These are phyloP conservation scores for Petaurus breviceps DNA, from an alignment of 2,113 vertebrate species.

Conservation along the genomic window DNA sequence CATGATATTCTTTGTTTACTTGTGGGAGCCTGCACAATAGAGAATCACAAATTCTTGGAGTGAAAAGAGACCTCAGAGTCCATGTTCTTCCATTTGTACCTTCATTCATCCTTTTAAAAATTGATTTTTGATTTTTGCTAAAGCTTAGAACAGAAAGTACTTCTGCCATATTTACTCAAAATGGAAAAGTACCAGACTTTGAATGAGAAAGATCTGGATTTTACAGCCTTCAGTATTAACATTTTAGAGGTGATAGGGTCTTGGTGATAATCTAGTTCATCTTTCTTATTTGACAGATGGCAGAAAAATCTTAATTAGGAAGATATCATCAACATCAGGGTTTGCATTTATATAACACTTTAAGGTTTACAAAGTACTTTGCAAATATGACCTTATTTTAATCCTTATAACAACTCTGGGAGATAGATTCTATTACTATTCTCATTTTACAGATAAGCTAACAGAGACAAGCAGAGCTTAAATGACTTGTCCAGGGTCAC, in stretches of 20 bases:
- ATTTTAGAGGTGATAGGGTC: not conserved
- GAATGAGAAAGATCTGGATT: not conserved
- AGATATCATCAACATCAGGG: not conserved
- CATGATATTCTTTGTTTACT: not conserved
- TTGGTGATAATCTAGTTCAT: not conserved
- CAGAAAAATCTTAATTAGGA: not conserved
- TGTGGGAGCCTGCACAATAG: not conserved
- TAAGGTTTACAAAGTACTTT: not conserved
- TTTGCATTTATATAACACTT: not conserved
- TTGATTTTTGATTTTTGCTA: not conserved
- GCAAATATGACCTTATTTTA: not conserved
- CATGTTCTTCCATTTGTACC: not conserved
- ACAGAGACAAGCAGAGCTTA: no score
- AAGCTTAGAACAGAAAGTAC: not conserved
- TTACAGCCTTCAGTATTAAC: not conserved
- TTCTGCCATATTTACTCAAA: not conserved
- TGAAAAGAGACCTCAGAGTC: not conserved
- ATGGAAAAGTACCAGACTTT: not conserved
- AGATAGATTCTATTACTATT: not conserved
- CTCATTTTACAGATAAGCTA: not conserved
- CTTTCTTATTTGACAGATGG: not conserved
- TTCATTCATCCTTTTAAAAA: not conserved
- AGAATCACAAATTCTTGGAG: not conserved
- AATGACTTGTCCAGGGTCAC: not conserved
- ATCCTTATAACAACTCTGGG: not conserved